Base-by-base conservation (phyloP, 2,797 vertebrate species). In the Chanos chanos region DNA sequence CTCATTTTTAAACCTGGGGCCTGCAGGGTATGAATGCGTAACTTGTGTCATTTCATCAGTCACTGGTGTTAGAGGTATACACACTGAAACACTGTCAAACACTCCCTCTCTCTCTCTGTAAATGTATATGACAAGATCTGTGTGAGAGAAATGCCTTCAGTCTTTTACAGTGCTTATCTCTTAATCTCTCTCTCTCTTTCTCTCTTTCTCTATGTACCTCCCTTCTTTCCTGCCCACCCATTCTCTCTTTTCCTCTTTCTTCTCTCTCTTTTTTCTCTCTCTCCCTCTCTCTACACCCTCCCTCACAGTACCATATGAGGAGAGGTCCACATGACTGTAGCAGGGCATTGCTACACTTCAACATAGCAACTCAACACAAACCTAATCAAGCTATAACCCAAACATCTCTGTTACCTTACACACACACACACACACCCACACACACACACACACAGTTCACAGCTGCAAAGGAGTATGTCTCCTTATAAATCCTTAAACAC, bases 351-450 rank as follows among this genome's bases (percentile, higher is more conserved):
- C n/a, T n/a, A n/a, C n/a, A 59, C 60, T 59, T 59, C 55, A 69
- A 58, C 55, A 69, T 59, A 48, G 47, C 24, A 52, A 47, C 48
- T 59, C 48, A 58, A 58, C 69, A 60, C 40, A 53, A 77, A 79
- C 76, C 81, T 84, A 87, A 87, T 87, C 86, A 86, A 85, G 83
- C 83, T 77, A 84, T 86, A 87, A 85, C 85, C 85, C 85, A 81
- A 71, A 85, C 84, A 84, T 83, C 78, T 82, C 72, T 77, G 13
- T 27, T 39, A 30, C 64, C 16, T 28, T 53, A 2, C 30, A 21
- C 43, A 2, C 18, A 4, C 8, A 3, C 52, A 3, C 36, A 43
- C 45, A 65, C 44, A 39, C 41, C 50, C 53, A 58, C 53, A 44
- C 37, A 41, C 34, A n/a, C 13, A 19, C 10, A 10, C 44, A 47